Evolutionary conservation across 2,113 vertebrate genomes (phyloP).

Genomic region (Callipepla squamata): DNA sequence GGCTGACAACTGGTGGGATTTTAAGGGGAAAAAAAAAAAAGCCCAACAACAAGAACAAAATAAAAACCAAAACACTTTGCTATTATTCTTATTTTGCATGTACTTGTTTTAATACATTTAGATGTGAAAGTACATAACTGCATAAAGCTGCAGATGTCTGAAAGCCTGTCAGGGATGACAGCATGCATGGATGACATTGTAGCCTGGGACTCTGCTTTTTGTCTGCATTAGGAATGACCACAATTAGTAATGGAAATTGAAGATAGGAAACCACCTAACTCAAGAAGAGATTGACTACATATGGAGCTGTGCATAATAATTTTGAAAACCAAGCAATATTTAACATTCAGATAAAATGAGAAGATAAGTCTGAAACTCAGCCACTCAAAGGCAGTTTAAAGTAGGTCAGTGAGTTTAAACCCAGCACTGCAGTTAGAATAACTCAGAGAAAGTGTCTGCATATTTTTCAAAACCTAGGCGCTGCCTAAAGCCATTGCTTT

Average conservation of each 20-base stretch:
- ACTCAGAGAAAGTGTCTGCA: slow-evolving; percentile 42
- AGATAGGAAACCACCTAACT: slow-evolving; percentile 52
- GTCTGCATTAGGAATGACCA: background rate
- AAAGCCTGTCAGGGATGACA: background rate
- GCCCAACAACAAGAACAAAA: too few species aligned
- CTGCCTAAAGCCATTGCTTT: slow-evolving; percentile 58
- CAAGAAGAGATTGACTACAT: background rate
- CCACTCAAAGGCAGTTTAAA: slow-evolving; percentile 29
- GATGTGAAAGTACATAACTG: slow-evolving; percentile 11
- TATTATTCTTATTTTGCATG: background rate
- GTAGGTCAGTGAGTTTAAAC: slow-evolving; percentile 62
- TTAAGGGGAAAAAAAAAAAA: background rate
- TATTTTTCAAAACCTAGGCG: slow-evolving; percentile 49
- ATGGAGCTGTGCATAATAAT: background rate
- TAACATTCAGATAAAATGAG: slow-evolving; percentile 33
- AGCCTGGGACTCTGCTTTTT: background rate
- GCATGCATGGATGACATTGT: background rate
- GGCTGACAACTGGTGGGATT: background rate
- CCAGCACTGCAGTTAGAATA: slow-evolving; percentile 22
- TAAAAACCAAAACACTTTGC: background rate
- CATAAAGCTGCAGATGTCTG: slow-evolving; percentile 22
- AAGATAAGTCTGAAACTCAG: slow-evolving; percentile 42
- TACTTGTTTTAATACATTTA: background rate
- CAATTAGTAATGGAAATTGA: slow-evolving; percentile 28
- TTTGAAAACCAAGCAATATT: slow-evolving; percentile 40